A percentile compares a stretch with the other conserved stretches of the same genome.
phyloP scores from a whole-genome alignment of 2,888 invertebrate species.

The Opisthograptis luteolata region DNA sequence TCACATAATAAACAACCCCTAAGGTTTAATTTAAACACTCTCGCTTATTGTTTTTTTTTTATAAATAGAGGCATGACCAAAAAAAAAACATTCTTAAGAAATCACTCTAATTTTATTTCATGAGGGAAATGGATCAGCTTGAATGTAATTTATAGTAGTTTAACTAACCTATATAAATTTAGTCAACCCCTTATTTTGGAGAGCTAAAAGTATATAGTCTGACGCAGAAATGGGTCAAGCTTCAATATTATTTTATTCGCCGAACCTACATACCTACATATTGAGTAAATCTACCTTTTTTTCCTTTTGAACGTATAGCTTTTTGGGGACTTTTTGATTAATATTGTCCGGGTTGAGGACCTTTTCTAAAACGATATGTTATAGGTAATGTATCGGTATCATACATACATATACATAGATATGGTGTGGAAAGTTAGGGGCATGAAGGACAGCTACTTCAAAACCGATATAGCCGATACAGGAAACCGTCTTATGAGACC shows the following conservation, averaged over 20 bases:
- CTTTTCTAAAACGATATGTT: conserved; percentile 18
- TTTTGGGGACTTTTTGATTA: conserved; percentile 37
- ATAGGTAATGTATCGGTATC: conserved; percentile 11
- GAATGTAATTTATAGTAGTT: conserved; percentile 48
- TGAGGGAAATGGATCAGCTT: conserved; percentile 45
- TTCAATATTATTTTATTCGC: conserved; percentile 32
- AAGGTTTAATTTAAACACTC: conserved; percentile 19
- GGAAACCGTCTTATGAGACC: no score
- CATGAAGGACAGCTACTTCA: no score
- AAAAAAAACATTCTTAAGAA: conserved; percentile 44
- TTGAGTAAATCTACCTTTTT: conserved; percentile 33
- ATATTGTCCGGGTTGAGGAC: conserved; percentile 31
- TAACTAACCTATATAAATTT: conserved; percentile 46
- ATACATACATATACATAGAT: not conserved
- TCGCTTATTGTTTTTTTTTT: no score
- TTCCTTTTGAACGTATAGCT: conserved; percentile 30
- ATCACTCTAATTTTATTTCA: conserved; percentile 48
- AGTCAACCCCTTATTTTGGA: conserved; percentile 45
- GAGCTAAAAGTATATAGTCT: conserved; percentile 44
- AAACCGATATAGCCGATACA: no score
- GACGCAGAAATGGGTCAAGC: conserved; percentile 37
- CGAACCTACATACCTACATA: conserved; percentile 25
- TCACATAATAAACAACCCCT: conserved; percentile 55
- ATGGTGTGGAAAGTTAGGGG: no score
- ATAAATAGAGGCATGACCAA: no score